Base-by-base conservation (phyloP, 2,113 vertebrate species). In the Catharus fuscescens region DNA sequence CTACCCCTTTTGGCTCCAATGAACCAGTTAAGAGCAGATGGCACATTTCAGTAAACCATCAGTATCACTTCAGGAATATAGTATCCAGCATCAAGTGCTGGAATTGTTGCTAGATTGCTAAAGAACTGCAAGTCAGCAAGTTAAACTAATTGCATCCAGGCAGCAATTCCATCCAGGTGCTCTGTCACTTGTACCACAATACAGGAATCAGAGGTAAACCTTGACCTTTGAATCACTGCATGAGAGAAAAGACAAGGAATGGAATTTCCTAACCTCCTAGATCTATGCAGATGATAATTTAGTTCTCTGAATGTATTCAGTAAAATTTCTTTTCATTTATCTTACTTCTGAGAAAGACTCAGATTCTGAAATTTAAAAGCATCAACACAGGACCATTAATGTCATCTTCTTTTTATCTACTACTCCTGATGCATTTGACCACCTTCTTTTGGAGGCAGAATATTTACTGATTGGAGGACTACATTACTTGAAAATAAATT, bases 41-140 rank as follows among this genome's bases (percentile, higher is more conserved):
- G 92, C 86, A 88, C 82, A 69, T 86, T 95, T 93, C 96, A 96
- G 80, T 81, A 86, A 96, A 96, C 91, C 73, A 94, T 80, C 93
- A 82, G 72, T 92, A 96, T 83, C 89, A 95, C 21, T 94, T 97
- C 93, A 95, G 93, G 85, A 97, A 96, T 95, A 95, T 7, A 94
- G 94, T 57, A 91, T 80, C 88, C 50, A 72, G 80, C 71, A 92
- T 59, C 67, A 60, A 88, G 45, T 40, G 72, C 42, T 66, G 64
- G 79, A 80, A 90, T 70, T 94, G 96, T 56, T 92, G 76, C 42
- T 65, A 56, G 36, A 74, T 25, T 12, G 67, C 24, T 53, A 36
- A 78, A 65, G 44, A 80, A 88, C 29, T 76, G 59, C 47, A 95
- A 42, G 59, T 69, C 93, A 93, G 77, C 61, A 88, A 74, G 54